Evolutionary conservation across 2,797 vertebrate genomes (phyloP).

Genomic region (Pipistrellus kuhlii): DNA sequence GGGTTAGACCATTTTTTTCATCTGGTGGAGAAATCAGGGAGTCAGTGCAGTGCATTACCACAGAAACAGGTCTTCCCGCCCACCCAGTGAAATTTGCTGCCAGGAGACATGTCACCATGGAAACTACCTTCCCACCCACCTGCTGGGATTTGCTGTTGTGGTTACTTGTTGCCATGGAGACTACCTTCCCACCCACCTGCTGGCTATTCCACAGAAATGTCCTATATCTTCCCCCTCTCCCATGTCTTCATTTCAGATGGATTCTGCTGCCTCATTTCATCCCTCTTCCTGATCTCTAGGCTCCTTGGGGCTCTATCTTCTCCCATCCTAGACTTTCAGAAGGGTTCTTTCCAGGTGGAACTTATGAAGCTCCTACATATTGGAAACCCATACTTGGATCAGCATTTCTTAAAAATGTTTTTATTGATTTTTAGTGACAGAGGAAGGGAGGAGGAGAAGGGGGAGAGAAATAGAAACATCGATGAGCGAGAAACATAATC

Average conservation of each 20-base stretch:
- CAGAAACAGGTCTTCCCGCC: constrained; percentile 78
- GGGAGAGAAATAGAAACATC: too few relatives aligned
- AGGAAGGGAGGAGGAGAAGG: too few relatives aligned
- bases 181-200: constrained; percentile 79
- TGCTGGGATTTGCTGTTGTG: constrained; percentile 81
- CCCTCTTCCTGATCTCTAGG: constrained; percentile 53
- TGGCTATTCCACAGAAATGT: constrained; percentile 79
- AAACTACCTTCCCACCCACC: constrained; percentile 82
- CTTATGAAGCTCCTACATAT: not conserved
- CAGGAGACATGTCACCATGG: constrained; percentile 80
- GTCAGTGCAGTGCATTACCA: constrained; percentile 71
- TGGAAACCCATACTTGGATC: constrained; percentile 47
- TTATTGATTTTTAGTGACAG: too few relatives aligned
- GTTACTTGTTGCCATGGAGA: constrained; percentile 78
- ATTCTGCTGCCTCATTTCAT: constrained; percentile 62
- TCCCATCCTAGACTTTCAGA: constrained; percentile 28
- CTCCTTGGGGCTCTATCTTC: constrained; percentile 51
- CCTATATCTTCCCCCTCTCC: constrained; percentile 51
- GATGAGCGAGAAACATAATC: too few relatives aligned
- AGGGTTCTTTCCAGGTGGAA: constrained; percentile 58
- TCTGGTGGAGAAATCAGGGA: constrained; percentile 68
- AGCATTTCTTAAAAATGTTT: not conserved
- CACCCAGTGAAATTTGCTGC: constrained; percentile 78
- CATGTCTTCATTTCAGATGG: constrained; percentile 70
- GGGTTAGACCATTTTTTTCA: constrained; percentile 70